Conservation (phyloP, 2,113 vertebrate genomes). For the Argyrosomus japonicus region DNA sequence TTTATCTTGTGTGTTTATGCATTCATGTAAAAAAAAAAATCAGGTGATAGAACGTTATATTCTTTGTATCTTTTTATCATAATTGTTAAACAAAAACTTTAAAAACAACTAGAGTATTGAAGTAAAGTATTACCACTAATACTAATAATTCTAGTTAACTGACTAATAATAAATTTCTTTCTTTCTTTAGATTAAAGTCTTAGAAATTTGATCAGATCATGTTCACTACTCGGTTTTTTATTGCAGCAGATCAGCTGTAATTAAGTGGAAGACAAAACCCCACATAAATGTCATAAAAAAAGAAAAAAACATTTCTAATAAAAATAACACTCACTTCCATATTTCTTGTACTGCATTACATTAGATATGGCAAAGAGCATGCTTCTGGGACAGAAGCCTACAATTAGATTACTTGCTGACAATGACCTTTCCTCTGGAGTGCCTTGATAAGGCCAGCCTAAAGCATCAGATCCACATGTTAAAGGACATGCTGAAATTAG, state of each 20-base stretch:
- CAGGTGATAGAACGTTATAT: no score
- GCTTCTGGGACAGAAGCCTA: slow-evolving; percentile 34
- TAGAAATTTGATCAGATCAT: not conserved
- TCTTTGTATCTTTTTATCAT: no score
- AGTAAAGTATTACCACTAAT: not conserved
- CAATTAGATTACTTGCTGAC: slow-evolving; percentile 72
- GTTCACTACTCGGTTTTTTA: not conserved
- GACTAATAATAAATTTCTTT: not conserved
- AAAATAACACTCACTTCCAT: slow-evolving; percentile 28
- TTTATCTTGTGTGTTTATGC: no score
- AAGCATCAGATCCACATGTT: slow-evolving; percentile 69
- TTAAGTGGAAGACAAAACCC: slow-evolving; percentile 12
- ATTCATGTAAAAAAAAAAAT: no score
- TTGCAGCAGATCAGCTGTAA: not conserved
- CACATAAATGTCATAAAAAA: slow-evolving; percentile 22
- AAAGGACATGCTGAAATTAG: slow-evolving; percentile 74
- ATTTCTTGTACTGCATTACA: slow-evolving; percentile 32
- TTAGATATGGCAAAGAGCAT: slow-evolving; percentile 35
- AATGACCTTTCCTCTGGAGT: slow-evolving; percentile 79
- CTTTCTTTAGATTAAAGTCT: no score
- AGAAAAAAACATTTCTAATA: slow-evolving; percentile 12
- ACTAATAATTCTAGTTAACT: no score
- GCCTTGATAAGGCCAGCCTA: slow-evolving; percentile 78
- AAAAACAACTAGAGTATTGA: not conserved
- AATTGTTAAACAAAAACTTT: not conserved